A percentile compares a stretch with the other conserved stretches of the same genome.
Conservation (phyloP, 2,888 invertebrate genomes). For the Periphyllus acericola region DNA sequence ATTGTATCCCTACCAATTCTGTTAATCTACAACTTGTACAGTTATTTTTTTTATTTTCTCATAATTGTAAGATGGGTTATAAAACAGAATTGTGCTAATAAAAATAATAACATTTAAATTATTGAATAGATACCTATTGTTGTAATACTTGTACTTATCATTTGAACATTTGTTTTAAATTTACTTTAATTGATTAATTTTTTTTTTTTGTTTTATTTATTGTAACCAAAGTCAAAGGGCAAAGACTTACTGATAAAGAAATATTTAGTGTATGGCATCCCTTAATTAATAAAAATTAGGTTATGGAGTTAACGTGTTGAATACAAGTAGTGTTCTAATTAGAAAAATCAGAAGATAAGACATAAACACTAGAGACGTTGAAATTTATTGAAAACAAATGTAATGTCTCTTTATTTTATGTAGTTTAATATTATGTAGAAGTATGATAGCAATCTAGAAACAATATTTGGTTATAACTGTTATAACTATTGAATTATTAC, state of each 20-base stretch:
- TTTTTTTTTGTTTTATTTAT: not conserved
- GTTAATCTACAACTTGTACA: not conserved
- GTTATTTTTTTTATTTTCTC: not conserved
- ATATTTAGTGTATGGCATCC: not conserved
- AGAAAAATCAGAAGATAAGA: not conserved
- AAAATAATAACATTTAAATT: not conserved
- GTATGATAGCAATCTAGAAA: too few relatives aligned
- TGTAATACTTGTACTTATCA: not conserved
- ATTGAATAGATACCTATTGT: not conserved
- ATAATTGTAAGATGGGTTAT: too few relatives aligned
- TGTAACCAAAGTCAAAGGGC: not conserved
- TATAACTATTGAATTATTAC: too few relatives aligned
- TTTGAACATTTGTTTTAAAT: not conserved
- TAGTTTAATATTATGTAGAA: too few relatives aligned
- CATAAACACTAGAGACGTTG: not conserved
- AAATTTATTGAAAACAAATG: not conserved
- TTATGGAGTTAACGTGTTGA: not conserved
- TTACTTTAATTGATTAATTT: not conserved
- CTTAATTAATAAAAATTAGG: not conserved
- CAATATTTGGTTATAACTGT: too few relatives aligned
- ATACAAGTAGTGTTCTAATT: not conserved
- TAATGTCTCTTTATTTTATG: not conserved
- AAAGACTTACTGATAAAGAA: not conserved
- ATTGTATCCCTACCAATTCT: not conserved
- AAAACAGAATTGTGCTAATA: too few relatives aligned